Evolutionary conservation across 1,140 invertebrate genomes (phyloP), one percentile per base, ranked within the genome.

Genomic region (Calliopsis andreniformis): DNA sequence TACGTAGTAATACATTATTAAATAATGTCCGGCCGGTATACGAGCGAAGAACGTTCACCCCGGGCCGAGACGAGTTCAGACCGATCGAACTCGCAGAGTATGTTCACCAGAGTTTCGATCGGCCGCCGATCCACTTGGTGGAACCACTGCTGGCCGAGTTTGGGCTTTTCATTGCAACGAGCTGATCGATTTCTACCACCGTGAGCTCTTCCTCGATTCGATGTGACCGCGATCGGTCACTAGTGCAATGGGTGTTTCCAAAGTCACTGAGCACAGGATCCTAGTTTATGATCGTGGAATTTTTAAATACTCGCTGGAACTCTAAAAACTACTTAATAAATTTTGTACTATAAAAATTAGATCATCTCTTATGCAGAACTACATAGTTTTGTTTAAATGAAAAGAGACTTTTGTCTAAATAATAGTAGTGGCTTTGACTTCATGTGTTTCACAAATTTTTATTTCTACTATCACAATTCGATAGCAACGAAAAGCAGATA

Each of bases 1-100:
- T 75, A 79, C 83, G 55, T 82, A 69, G 76, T 78, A 85, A 82
- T 86, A 83, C 73, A 86, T 86, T 86, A 85, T 86, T 86, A 82
- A 86, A 85, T 82, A 83, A 82, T 84, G 83, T 83, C 82, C 82
- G 71, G 68, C 71, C 71, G 35, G 80, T 79, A 64, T 68, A 80
- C 77, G 68, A 59, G 62, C 75, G 81, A 84, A 84, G 81, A 84
- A 83, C 82, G 75, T 84, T 84, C 82, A 84, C 82, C 82, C 83
- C 82, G 64, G 53, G 49, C 59, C 16, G 56, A 62, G 63, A 61
- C 30, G 67, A 53, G 39, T 18, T 49, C 64, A 49, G 53, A 32
- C 18, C 69, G 80, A 66, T 43, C 68, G 76, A 81, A 67, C 45
- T 16, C 7, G 8, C 55, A 28, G 23, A 45, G 45, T n/a, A 25